Percentiles rank a stretch among this genome's conserved stretches.
These are phyloP conservation scores for Erpetoichthys calabaricus DNA, from an alignment of 2,797 vertebrate species.

Conservation along the genomic window DNA sequence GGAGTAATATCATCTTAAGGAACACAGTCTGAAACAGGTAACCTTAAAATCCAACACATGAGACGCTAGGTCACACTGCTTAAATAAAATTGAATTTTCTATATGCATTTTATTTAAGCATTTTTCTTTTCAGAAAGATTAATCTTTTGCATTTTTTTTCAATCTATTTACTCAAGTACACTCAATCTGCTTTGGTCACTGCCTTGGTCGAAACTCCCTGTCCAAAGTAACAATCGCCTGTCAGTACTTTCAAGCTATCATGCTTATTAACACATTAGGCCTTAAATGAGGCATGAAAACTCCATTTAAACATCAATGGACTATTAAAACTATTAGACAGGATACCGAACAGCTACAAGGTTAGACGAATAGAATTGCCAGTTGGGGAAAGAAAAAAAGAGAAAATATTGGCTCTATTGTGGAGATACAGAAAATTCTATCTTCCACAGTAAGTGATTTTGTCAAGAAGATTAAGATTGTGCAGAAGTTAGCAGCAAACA, in stretches of 20 bases:
- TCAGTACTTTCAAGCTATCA: neutral
- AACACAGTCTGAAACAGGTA: too few species aligned
- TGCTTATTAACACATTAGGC: slow-evolving; percentile 5
- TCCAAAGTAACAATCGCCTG: too few species aligned
- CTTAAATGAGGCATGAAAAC: slow-evolving; percentile 4
- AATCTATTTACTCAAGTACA: too few species aligned
- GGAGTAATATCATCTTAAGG: too few species aligned
- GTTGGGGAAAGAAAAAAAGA: neutral
- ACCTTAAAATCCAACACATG: too few species aligned
- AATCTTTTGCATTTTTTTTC: too few species aligned
- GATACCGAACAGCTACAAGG: neutral
- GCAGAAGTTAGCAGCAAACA: slow-evolving; percentile 20
- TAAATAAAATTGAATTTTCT: too few species aligned
- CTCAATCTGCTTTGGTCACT: too few species aligned
- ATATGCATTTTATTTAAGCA: too few species aligned
- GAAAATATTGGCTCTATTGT: neutral
- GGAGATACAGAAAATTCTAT: slow-evolving; percentile 11
- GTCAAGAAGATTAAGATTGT: slow-evolving; percentile 21
- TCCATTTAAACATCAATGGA: slow-evolving; percentile 2
- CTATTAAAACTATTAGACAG: slow-evolving; percentile 1
- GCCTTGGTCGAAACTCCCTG: too few species aligned
- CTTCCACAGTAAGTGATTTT: slow-evolving; percentile 14
- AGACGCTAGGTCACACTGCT: too few species aligned
- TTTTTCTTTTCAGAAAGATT: too few species aligned
- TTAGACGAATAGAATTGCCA: slow-evolving; percentile 2